A percentile compares a stretch with the other conserved stretches of the same genome.
phyloP scores from a whole-genome alignment of 2,888 invertebrate genomes.

The Charanyca ferruginea region DNA sequence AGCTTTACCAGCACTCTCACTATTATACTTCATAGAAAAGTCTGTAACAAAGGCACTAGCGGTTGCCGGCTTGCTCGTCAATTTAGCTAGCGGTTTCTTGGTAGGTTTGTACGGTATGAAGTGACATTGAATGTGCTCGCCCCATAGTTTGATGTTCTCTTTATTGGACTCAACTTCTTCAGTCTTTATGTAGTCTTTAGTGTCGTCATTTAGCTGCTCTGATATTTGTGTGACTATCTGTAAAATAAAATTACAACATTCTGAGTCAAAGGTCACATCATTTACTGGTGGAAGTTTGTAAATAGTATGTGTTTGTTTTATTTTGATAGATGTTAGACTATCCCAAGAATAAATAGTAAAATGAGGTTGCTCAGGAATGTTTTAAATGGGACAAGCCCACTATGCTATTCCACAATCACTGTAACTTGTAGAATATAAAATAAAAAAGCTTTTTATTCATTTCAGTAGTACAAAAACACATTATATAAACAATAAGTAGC shows the following conservation, averaged over 20 bases:
- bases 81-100: constrained; percentile 81
- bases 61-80: constrained; percentile 80
- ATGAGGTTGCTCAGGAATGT: too few species aligned
- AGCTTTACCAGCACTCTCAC: constrained; percentile 51
- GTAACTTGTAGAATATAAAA: too few species aligned
- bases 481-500: too few species aligned
- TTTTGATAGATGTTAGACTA: too few species aligned
- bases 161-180: constrained; percentile 76
- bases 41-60: constrained; percentile 83
- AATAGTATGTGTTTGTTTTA: too few species aligned
- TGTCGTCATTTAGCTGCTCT: constrained; percentile 84
- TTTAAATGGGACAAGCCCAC: too few species aligned
- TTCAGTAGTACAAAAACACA: too few species aligned
- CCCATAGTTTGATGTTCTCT: constrained; percentile 84
- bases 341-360: too few species aligned
- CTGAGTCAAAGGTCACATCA: not conserved
- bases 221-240: constrained; percentile 88
- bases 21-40: constrained; percentile 89
- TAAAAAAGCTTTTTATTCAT: too few species aligned
- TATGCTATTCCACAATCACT: too few species aligned
- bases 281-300: not conserved
- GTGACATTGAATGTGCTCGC: constrained; percentile 84
- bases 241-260: constrained; percentile 45
- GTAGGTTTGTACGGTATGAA: constrained; percentile 82
- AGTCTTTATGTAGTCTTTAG: constrained; percentile 84